Evolutionary conservation across 2,797 vertebrate species (phyloP).

Genomic region (Periophthalmus magnuspinnatus): DNA sequence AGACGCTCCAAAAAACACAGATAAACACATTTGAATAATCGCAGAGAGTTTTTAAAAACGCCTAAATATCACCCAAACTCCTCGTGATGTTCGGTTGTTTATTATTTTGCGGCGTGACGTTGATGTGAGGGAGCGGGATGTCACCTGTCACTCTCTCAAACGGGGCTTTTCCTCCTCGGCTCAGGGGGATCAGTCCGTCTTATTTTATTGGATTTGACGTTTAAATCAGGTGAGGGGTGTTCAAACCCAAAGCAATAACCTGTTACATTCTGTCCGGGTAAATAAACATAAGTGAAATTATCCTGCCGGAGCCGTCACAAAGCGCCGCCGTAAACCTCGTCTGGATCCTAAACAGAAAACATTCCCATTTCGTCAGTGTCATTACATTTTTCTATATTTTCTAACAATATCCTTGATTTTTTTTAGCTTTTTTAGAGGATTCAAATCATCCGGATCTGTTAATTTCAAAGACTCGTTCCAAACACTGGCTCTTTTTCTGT

Average conservation of each 20-base stretch:
- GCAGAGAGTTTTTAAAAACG: slow-evolving; percentile 29
- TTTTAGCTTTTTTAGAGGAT: no score
- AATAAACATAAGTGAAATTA: slow-evolving; percentile 16
- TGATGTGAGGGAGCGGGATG: slow-evolving; percentile 42
- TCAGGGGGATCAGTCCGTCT: slow-evolving; percentile 37
- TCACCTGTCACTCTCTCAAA: slow-evolving; percentile 55
- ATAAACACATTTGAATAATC: slow-evolving; percentile 37
- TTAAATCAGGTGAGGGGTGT: slow-evolving; percentile 29
- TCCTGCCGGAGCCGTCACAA: slow-evolving; percentile 11
- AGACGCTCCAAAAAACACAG: slow-evolving; percentile 10
- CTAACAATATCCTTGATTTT: no score
- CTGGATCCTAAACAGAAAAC: no score
- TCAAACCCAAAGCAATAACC: slow-evolving; percentile 8
- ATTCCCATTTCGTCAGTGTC: no score
- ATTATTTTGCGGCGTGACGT: slow-evolving; percentile 42
- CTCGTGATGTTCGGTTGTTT: slow-evolving; percentile 30
- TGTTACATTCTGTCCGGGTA: slow-evolving; percentile 26
- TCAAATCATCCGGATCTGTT: no score
- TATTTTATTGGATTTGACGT: slow-evolving; percentile 36
- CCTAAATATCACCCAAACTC: background rate
- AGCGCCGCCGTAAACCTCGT: background rate
- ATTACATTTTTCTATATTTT: no score
- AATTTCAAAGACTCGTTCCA: no score
- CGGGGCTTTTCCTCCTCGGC: slow-evolving; percentile 7
- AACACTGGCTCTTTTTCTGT: no score